phyloP scores from a whole-genome alignment of 2,888 invertebrate genomes.

The Sinodicranocentrus sp. region DNA sequence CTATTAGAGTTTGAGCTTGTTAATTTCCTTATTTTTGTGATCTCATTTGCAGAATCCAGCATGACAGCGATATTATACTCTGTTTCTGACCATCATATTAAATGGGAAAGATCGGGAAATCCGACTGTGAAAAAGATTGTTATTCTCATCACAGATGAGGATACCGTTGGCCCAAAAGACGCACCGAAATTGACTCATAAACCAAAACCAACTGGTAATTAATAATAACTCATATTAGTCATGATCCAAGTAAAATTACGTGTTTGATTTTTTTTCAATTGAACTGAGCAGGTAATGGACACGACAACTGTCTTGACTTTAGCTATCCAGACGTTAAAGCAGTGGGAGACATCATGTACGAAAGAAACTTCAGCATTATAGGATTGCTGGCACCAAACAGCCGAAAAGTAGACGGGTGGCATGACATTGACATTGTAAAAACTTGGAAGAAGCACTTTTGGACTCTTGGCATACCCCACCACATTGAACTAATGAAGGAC shows the following conservation, averaged over 20 bases:
- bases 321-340: neutral
- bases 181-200: neutral
- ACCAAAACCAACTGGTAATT: neutral
- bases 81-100: too few relatives aligned
- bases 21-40: too few relatives aligned
- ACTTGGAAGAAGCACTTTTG: slow-evolving; percentile 3
- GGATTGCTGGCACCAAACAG: neutral
- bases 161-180: neutral
- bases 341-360: neutral
- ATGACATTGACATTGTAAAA: neutral
- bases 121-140: neutral
- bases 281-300: neutral
- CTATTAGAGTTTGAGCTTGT: too few relatives aligned
- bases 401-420: neutral
- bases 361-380: neutral
- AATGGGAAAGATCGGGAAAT: neutral
- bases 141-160: neutral
- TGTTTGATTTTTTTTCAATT: too few relatives aligned
- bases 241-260: too few relatives aligned
- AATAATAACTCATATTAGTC: neutral
- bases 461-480: neutral
- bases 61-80: too few relatives aligned
- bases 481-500: neutral
- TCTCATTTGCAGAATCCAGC: too few relatives aligned
- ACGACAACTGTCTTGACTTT: neutral